Base-by-base conservation (phyloP, 2,888 invertebrate genomes). In the Platypus cylindrus region DNA sequence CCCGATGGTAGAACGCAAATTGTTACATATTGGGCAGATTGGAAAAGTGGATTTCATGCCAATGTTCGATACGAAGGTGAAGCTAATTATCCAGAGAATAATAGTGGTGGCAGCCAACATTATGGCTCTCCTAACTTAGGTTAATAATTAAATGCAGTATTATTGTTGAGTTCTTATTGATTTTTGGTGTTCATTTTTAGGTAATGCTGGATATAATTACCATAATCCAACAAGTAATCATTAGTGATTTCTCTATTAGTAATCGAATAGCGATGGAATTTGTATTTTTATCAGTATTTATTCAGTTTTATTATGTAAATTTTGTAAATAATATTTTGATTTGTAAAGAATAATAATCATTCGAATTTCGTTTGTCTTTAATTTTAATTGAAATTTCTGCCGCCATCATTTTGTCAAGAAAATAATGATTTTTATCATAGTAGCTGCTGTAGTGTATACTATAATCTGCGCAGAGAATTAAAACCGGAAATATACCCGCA, bases 21-120 rank as follows among this genome's bases (percentile, higher is more conserved):
- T 45, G 82, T 82, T 32, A 76, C 75, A 1, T 83, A 82, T 61
- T 78, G 78, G 48, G 83, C 82, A 1, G 81, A 82, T 51, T 81
- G 81, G 80, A 68, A 74, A 53, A 77, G 75, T 0, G 83, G 83
- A 1, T 83, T 78, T 66, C 80, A 81, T 54, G 83, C 83, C 5
- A 79, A 82, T 45, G 80, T 82, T 5, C 66, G 71, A 41, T 62
- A 82, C 56, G 79, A 81, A 52, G 81, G 80, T 0, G 70, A 74
- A 41, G 78, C 79, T 0, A 65, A 62, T 14, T 79, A 74, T 49
- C 76, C 77, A 0, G 73, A 75, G 23, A 65, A 65, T 25, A 66
- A 67, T 36, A 53, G 54, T 34, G 49, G 45, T 25, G 45, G 44
- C 12, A 16, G 13, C 9, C 34, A 37, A n/a, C 24, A 33, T 5